Conservation (phyloP, 2,113 vertebrate species). For the Tyto alba region DNA sequence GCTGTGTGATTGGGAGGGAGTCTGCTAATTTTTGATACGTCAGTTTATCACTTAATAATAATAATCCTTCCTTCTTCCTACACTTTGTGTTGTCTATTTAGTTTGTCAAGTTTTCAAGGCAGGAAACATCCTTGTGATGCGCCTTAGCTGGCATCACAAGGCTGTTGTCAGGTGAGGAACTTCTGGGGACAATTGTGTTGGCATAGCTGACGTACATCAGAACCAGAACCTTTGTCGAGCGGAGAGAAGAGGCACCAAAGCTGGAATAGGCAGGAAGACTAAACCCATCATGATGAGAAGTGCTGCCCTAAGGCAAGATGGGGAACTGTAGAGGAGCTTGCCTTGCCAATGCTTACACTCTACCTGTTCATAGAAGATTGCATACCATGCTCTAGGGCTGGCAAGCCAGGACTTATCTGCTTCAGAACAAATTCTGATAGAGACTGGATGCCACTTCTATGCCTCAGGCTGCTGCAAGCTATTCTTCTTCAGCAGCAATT, state of each 20-base stretch:
- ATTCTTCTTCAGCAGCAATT: background rate
- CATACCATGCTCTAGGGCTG: background rate
- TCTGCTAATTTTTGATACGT: background rate
- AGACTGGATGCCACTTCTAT: background rate
- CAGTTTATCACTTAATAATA: background rate
- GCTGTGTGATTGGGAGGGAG: background rate
- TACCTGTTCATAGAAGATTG: background rate
- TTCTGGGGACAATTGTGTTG: background rate
- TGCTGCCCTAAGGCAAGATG: background rate
- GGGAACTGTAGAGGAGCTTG: background rate
- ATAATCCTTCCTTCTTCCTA: background rate
- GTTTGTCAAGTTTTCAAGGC: background rate
- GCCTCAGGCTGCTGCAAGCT: background rate
- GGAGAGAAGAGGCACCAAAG: background rate
- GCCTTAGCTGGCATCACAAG: background rate
- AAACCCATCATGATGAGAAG: background rate
- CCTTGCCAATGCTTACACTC: background rate
- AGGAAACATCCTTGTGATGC: background rate
- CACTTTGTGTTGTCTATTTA: background rate
- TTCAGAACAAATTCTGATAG: constrained; percentile 13
- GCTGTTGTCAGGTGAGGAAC: background rate
- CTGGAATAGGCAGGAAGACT: background rate
- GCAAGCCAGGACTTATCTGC: constrained; percentile 30
- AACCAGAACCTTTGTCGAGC: background rate
- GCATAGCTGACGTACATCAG: background rate